These are phyloP conservation scores for Petroica traversi DNA, from an alignment of 2,113 vertebrate genomes.

Conservation along the genomic window DNA sequence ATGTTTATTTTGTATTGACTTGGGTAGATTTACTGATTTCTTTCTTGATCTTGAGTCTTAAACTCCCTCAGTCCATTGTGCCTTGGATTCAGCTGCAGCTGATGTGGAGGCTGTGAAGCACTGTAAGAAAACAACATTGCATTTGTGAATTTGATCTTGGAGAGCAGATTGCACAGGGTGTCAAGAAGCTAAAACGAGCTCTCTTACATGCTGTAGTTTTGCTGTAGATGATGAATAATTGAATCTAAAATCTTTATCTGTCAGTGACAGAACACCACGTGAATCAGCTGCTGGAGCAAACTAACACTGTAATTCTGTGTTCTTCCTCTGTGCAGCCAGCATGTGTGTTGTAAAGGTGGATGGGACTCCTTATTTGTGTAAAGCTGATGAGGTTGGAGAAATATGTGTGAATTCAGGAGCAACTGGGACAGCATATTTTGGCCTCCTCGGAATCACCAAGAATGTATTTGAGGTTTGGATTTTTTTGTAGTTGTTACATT, in stretches of 20 bases:
- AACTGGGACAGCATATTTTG: constrained; percentile 87
- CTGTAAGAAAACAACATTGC: background rate
- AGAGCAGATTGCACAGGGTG: background rate
- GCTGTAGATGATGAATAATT: background rate
- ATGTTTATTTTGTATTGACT: background rate
- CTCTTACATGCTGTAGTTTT: background rate
- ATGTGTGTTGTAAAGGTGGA: constrained; percentile 92
- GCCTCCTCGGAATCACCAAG: constrained; percentile 92
- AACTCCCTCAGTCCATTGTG: background rate
- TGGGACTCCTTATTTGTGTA: constrained; percentile 88
- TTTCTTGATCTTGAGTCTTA: background rate
- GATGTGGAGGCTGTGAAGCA: background rate
- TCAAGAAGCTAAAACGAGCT: background rate
- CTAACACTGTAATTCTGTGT: background rate
- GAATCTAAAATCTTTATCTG: background rate
- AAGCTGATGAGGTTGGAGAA: constrained; percentile 92
- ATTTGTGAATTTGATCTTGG: background rate
- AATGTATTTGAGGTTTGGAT: constrained; percentile 89
- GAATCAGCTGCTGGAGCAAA: background rate
- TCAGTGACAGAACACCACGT: background rate
- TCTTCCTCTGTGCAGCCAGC: constrained; percentile 69
- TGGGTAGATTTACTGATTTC: background rate
- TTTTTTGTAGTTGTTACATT: background rate
- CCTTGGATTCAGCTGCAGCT: background rate
- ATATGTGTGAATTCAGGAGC: constrained; percentile 88